Conservation (phyloP, 2,113 vertebrate genomes). For the Neogale vison region DNA sequence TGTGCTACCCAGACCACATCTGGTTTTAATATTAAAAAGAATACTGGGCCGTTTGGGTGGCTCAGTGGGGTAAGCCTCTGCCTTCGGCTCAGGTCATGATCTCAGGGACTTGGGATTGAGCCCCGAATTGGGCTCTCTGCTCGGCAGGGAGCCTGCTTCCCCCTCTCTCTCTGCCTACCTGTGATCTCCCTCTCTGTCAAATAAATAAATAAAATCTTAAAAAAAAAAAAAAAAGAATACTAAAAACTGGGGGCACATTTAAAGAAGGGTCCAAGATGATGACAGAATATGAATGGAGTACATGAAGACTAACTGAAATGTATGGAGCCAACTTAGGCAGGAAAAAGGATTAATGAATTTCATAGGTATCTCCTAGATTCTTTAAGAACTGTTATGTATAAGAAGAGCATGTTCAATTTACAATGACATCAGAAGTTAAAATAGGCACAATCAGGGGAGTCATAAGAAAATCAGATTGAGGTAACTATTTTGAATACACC, state of each 20-base stretch:
- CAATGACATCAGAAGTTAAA: not conserved
- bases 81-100: too few relatives aligned
- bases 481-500: not conserved
- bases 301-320: not conserved
- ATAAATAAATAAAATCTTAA: too few relatives aligned
- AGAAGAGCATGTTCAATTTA: not conserved
- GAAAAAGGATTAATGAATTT: not conserved
- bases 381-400: not conserved
- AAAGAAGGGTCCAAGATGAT: not conserved
- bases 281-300: not conserved
- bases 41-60: not conserved
- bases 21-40: not conserved
- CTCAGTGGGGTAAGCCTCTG: too few relatives aligned
- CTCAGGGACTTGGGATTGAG: too few relatives aligned
- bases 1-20: not conserved
- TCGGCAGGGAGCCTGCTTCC: too few relatives aligned
- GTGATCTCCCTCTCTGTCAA: too few relatives aligned
- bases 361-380: not conserved
- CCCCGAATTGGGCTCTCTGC: too few relatives aligned
- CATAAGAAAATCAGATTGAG: not conserved
- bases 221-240: not conserved
- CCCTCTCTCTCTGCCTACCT: too few relatives aligned
- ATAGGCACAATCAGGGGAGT: not conserved
- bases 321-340: not conserved
- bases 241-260: not conserved